A percentile compares a stretch with the other conserved stretches of the same genome.
phyloP scores from a whole-genome alignment of 2,113 vertebrate species.

The Xiphorhynchus elegans region DNA sequence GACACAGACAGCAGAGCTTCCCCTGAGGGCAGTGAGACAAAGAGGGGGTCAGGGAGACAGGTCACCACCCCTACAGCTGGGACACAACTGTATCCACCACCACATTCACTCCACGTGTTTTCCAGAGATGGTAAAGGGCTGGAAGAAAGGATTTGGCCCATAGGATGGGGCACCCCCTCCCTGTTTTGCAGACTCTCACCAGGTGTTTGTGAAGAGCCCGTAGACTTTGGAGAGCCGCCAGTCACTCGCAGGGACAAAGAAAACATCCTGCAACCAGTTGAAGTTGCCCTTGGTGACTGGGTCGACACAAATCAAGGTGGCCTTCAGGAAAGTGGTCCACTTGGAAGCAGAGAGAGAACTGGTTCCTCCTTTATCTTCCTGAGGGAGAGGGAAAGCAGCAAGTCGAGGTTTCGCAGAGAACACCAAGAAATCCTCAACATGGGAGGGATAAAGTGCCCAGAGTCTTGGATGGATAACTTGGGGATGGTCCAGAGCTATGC shows the following conservation, averaged over 20 bases:
- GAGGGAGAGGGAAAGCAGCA: background rate
- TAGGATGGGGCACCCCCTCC: rapidly evolving
- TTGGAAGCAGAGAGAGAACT: conserved; percentile 82
- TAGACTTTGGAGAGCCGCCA: conserved; percentile 84
- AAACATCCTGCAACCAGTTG: conserved; percentile 86
- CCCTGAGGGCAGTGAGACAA: conserved; percentile 71
- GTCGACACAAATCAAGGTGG: conserved; percentile 88
- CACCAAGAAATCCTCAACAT: background rate
- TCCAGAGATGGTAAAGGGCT: background rate
- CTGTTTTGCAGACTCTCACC: conserved; percentile 70
- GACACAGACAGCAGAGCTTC: conserved; percentile 88
- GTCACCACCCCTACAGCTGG: background rate
- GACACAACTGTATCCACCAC: rapidly evolving
- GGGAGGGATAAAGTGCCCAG: background rate
- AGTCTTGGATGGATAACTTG: background rate
- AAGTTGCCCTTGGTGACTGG: conserved; percentile 85
- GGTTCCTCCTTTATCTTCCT: conserved; percentile 90
- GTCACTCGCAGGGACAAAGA: conserved; percentile 73
- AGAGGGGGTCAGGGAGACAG: background rate
- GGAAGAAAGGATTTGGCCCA: background rate
- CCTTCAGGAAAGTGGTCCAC: conserved; percentile 93
- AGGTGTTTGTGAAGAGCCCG: conserved; percentile 90
- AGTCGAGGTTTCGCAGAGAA: background rate
- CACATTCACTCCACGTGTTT: rapidly evolving
- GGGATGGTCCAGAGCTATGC: no score